phyloP scores from a whole-genome alignment of 2,888 invertebrate genomes.

The Gari tellinella region DNA sequence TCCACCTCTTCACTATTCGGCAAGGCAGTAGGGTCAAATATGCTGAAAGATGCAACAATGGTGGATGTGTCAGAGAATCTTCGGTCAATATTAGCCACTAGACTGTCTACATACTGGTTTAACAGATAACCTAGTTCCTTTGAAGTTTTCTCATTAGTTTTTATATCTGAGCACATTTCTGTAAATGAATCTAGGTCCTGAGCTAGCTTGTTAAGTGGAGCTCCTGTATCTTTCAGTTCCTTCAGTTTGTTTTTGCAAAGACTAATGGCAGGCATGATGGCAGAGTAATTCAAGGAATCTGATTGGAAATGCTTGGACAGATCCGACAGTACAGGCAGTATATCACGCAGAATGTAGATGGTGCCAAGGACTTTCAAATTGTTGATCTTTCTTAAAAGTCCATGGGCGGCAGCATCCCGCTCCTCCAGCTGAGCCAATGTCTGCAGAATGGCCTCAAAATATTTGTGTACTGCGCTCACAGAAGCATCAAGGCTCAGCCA shows the following conservation, averaged over 20 bases:
- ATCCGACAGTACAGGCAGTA: constrained; percentile 26
- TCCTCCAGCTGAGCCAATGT: constrained; percentile 28
- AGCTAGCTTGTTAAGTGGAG: constrained; percentile 14
- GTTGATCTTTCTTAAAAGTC: constrained; percentile 47
- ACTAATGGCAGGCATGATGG: constrained; percentile 28
- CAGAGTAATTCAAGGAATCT: constrained; percentile 33
- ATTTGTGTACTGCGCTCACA: constrained; percentile 25
- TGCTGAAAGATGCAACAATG: constrained; percentile 15
- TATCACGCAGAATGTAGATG: constrained; percentile 30
- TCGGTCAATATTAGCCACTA: constrained; percentile 16
- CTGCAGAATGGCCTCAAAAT: constrained; percentile 39
- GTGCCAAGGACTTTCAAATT: constrained; percentile 31
- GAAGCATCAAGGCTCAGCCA: constrained; percentile 55
- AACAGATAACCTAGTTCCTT: constrained; percentile 20
- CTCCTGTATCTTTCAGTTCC: constrained; percentile 14
- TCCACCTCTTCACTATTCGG: constrained; percentile 10
- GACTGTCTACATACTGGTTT: constrained; percentile 10
- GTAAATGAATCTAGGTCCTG: constrained; percentile 31
- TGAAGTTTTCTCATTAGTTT: constrained; percentile 5
- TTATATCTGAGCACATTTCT: constrained; percentile 28
- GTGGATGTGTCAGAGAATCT: constrained; percentile 14
- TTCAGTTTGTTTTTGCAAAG: constrained; percentile 25
- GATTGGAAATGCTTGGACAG: constrained; percentile 40
- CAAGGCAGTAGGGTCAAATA: constrained; percentile 28
- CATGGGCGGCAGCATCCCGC: constrained; percentile 39